These are phyloP conservation scores for Hybognathus amarus DNA, from an alignment of 2,797 vertebrate genomes.

Conservation along the genomic window DNA sequence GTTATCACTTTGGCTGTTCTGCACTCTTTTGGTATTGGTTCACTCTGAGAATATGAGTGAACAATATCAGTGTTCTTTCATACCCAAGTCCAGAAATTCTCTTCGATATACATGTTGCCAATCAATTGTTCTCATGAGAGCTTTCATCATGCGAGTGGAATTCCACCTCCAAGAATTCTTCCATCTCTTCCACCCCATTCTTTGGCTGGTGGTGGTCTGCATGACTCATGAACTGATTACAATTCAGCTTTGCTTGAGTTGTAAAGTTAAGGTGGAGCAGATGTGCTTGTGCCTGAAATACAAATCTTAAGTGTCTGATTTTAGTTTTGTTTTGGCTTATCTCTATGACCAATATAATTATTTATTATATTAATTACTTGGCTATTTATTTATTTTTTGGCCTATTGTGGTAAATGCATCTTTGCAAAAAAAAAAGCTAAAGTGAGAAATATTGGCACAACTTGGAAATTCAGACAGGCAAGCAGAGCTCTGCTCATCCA, in stretches of 20 bases:
- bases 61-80: not conserved
- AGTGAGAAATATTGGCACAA: constrained; percentile 1
- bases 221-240: constrained; percentile 20
- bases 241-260: constrained; percentile 24
- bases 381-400: not conserved
- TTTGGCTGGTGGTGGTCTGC: not conserved
- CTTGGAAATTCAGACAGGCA: not conserved
- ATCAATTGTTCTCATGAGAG: constrained; percentile 12
- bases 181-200: not conserved
- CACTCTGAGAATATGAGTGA: too few relatives aligned
- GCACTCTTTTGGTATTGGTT: too few relatives aligned
- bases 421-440: not conserved
- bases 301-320: constrained; percentile 1
- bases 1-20: too few relatives aligned
- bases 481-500: constrained; percentile 1
- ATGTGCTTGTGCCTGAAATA: constrained; percentile 19
- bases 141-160: constrained; percentile 39
- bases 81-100: not conserved
- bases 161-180: constrained; percentile 35
- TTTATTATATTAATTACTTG: too few relatives aligned
- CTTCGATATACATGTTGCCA: constrained; percentile 13
- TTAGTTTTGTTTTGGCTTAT: not conserved
- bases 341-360: not conserved
- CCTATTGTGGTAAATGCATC: constrained; percentile 1
- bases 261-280: constrained; percentile 32